A percentile compares a stretch with the other conserved stretches of the same genome.
Conservation (phyloP, 1,140 invertebrate species). For the Bombus confusus region DNA sequence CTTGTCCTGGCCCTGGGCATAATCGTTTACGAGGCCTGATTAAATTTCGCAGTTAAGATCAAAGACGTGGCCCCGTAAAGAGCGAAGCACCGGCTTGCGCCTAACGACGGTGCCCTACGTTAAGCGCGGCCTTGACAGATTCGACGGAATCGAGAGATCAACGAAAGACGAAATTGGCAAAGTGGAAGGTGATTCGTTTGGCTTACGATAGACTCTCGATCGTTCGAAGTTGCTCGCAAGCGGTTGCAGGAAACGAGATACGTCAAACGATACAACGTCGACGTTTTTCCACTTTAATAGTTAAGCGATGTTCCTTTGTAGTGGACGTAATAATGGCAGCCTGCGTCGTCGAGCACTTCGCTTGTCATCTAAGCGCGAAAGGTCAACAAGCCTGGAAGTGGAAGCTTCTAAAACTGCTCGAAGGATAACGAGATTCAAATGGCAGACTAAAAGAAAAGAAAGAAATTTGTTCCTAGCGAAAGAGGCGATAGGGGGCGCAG, state of each 20-base stretch:
- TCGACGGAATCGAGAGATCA: too few relatives aligned
- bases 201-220: not conserved
- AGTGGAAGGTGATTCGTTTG: not conserved
- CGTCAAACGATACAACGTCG: not conserved
- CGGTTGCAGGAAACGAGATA: not conserved
- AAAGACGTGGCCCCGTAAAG: too few relatives aligned
- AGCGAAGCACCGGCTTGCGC: too few relatives aligned
- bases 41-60: too few relatives aligned
- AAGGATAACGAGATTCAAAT: constrained; percentile 3
- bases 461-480: not conserved
- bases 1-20: too few relatives aligned
- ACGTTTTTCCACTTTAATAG: too few relatives aligned
- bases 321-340: not conserved
- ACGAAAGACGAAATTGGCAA: not conserved
- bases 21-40: too few relatives aligned
- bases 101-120: too few relatives aligned
- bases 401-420: not conserved
- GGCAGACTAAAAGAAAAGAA: not conserved
- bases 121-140: too few relatives aligned
- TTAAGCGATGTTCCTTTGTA: not conserved
- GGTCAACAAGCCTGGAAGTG: not conserved
- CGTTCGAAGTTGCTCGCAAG: too few relatives aligned
- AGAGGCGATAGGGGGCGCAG: not conserved
- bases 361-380: not conserved
- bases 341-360: not conserved